Base-by-base conservation (phyloP, 1,140 invertebrate species). In the Drosophila takahashii region DNA sequence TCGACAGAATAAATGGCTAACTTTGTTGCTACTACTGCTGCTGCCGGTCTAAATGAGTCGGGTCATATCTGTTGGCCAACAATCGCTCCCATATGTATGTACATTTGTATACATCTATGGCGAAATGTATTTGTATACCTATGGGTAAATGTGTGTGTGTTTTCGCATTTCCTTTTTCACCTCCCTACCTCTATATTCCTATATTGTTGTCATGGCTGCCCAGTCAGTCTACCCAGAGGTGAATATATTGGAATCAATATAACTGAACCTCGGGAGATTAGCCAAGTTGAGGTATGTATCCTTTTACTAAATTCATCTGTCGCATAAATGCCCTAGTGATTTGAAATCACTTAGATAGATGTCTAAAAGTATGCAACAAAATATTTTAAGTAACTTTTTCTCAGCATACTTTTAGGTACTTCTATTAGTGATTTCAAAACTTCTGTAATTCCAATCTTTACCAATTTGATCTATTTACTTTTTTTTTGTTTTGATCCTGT, bases 31-130 rank as follows among this genome's bases (percentile, higher is more conserved):
- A 27, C 65, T 42, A 41, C 36, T 32, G 42, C 42, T 44, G 52
- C 29, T 13, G 15, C 57, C 50, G 57, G 61, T 57, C 79, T 69
- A 81, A 81, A 81, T 81, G 75, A 81, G 79, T 79, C 64, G 62
- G 79, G 69, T 74, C 54, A 79, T 65, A 83, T 70, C 70, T 78
- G 39, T 53, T 62, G 48, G 62, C 42, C 77, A 64, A 72, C 72
- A 75, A 44, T 66, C 37, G 52, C 42, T 54, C 34, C 42, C 27
- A 53, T 22, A 41, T 34, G 26, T 27, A 60, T 47, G 47, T 29
- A 39, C 54, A 50, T 11, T 26, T 56, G 52, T 44, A 62, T 32
- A 32, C 3, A 22, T 22, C 22, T 22, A 32, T 32, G 29, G 36
- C 48, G 34, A 50, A 44, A 74, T 72, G 47, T 37, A 53, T 59